Evolutionary conservation across 1,140 invertebrate genomes (phyloP).

Genomic region (Subanguina moxae): DNA sequence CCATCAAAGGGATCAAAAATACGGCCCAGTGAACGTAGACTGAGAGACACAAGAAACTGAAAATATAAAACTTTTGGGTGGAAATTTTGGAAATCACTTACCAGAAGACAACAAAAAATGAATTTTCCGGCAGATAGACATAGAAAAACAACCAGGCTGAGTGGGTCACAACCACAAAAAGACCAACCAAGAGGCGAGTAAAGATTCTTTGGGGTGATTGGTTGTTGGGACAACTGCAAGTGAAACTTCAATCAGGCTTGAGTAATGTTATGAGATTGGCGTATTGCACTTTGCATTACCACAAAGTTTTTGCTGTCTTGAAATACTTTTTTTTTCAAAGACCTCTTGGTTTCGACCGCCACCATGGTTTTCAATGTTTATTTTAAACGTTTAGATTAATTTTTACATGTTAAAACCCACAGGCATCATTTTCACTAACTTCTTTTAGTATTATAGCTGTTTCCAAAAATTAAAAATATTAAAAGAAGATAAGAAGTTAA

Average conservation of each 20-base stretch:
- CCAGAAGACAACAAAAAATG: conserved; percentile 20
- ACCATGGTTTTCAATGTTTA: too few relatives aligned
- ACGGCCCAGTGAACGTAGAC: conserved; percentile 29
- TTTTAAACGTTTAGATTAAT: too few relatives aligned
- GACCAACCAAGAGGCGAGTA: background rate
- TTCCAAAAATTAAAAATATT: too few relatives aligned
- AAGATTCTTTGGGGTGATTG: background rate
- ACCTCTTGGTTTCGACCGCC: too few relatives aligned
- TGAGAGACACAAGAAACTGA: conserved; percentile 33
- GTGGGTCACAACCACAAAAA: conserved; percentile 23
- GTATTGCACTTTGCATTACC: too few relatives aligned
- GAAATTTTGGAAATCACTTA: background rate
- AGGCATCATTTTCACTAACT: too few relatives aligned
- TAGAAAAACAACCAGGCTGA: conserved; percentile 40
- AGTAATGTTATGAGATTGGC: too few relatives aligned
- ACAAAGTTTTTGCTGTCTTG: too few relatives aligned
- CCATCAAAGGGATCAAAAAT: conserved; percentile 20
- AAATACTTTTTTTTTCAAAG: too few relatives aligned
- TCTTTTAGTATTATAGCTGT: too few relatives aligned
- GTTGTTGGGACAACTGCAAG: background rate
- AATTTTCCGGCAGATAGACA: conserved; percentile 25
- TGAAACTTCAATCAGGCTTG: background rate
- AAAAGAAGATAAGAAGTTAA: too few relatives aligned
- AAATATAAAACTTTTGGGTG: conserved; percentile 1
- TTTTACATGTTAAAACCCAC: too few relatives aligned